Base-by-base conservation (phyloP, 2,797 vertebrate species). In the Diceros bicornis region DNA sequence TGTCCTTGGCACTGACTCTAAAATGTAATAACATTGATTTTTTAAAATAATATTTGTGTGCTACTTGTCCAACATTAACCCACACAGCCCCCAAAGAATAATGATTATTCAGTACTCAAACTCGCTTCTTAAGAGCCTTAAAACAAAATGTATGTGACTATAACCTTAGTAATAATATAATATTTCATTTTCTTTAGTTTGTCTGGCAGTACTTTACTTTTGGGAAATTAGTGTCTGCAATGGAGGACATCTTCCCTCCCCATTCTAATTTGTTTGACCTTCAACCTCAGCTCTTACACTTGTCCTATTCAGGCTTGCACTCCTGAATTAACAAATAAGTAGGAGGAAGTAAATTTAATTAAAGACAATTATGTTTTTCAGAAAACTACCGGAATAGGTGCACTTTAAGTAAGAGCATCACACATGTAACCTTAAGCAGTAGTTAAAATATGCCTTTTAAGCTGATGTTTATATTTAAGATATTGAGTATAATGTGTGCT, bases 381-480 rank as follows among this genome's bases (percentile, higher is more conserved):
- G 17, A 86, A 21, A 52, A 77, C 4, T 59, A n/a, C 23, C 44
- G 25, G 13, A 91, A 57, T 62, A 69, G 16, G 27, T 41, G 14
- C n/a, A 72, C 14, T 82, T 79, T 44, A 69, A 91, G 69, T 72
- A 94, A 95, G 92, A 91, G 6, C 41, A 61, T 18, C 44, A 34
- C 17, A 29, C 8, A 8, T 11, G 13, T n/a, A 72, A 86, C 34
- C n/a, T 25, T 94, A 72, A 71, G 13, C 34, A 79, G 50, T 11
- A 86, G 72, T 52, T 59, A 88, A 55, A 77, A 34, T 20, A 27
- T 74, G 55, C 25, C 29, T 68, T 55, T 93, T 81, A 62, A 77
- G 16, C 29, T 98, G 97, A 90, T 41, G 61, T 97, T 89, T 90
- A 21, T 84, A 79, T 84, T 83, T 84, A 86, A 85, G 18, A 52